Percentiles rank a stretch among this genome's conserved stretches.
phyloP scores from a whole-genome alignment of 2,113 vertebrate genomes.

The Anser cygnoides region DNA sequence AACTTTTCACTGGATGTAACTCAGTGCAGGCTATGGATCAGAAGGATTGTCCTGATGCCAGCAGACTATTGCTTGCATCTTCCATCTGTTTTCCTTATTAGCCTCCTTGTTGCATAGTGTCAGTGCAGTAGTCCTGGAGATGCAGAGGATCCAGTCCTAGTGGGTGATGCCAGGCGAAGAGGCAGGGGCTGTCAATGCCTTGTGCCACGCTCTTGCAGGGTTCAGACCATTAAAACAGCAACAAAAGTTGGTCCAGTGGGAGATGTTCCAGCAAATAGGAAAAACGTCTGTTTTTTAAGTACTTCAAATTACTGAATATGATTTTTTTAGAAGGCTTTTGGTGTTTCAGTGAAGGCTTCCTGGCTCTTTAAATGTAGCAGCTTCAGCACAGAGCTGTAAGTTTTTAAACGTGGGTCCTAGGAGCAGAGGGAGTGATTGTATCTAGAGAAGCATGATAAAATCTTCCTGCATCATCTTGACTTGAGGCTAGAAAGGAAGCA shows the following conservation, averaged over 20 bases:
- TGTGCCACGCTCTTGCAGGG: neutral
- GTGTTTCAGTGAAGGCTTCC: neutral
- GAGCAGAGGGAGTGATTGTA: neutral
- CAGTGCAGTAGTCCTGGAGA: neutral
- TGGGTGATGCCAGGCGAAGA: neutral
- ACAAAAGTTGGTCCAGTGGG: neutral
- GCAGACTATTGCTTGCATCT: neutral
- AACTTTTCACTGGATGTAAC: neutral
- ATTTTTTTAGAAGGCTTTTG: neutral
- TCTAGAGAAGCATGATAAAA: neutral
- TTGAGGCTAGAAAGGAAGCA: neutral
- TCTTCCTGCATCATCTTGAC: neutral
- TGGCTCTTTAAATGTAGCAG: neutral
- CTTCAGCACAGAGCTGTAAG: neutral
- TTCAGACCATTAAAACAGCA: neutral
- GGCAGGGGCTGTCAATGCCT: accelerated
- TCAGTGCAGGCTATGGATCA: neutral
- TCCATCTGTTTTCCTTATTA: neutral
- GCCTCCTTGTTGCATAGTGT: neutral
- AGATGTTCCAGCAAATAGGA: neutral
- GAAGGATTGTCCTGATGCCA: neutral
- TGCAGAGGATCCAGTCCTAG: neutral
- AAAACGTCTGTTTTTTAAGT: neutral
- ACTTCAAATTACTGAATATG: neutral
- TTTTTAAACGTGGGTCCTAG: neutral